These are phyloP conservation scores for Pyrrhia umbra DNA, from an alignment of 2,888 invertebrate species.

Conservation along the genomic window DNA sequence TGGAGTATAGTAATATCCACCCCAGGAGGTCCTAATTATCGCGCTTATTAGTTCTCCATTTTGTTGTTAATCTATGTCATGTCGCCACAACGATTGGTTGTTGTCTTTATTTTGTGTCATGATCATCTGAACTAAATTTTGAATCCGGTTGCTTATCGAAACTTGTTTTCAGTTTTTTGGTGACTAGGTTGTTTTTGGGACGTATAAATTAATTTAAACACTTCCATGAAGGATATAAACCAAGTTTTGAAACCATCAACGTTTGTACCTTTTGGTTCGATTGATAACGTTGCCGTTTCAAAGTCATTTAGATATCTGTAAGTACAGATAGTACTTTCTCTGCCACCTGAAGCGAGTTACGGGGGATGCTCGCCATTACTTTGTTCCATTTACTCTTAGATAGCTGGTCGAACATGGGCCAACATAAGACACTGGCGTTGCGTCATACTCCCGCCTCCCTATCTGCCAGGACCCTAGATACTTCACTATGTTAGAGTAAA, in stretches of 20 bases:
- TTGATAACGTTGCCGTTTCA: neutral
- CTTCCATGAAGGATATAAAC: neutral
- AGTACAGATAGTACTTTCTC: conserved; percentile 1
- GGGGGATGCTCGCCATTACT: conserved; percentile 26
- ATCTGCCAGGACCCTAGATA: neutral
- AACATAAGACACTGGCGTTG: conserved; percentile 12
- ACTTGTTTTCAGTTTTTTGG: conserved; percentile 32
- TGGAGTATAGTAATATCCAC: too few species aligned
- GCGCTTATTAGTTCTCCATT: neutral
- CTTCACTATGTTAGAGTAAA: neutral
- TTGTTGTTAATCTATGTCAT: conserved; percentile 2
- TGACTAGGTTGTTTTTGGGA: conserved; percentile 1
- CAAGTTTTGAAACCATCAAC: neutral
- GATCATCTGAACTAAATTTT: conserved; percentile 7
- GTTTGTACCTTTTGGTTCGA: neutral
- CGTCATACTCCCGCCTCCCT: conserved; percentile 10
- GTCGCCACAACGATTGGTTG: neutral
- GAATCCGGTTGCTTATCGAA: conserved; percentile 1
- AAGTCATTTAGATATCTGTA: conserved; percentile 27
- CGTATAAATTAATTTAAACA: neutral
- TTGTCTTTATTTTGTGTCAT: conserved; percentile 23
- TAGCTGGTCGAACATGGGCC: conserved; percentile 12
- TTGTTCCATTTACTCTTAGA: conserved; percentile 38
- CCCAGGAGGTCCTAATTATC: too few species aligned
- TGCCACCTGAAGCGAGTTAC: conserved; percentile 12